These are phyloP conservation scores for Podiceps cristatus DNA, from an alignment of 2,113 vertebrate species.

Conservation along the genomic window DNA sequence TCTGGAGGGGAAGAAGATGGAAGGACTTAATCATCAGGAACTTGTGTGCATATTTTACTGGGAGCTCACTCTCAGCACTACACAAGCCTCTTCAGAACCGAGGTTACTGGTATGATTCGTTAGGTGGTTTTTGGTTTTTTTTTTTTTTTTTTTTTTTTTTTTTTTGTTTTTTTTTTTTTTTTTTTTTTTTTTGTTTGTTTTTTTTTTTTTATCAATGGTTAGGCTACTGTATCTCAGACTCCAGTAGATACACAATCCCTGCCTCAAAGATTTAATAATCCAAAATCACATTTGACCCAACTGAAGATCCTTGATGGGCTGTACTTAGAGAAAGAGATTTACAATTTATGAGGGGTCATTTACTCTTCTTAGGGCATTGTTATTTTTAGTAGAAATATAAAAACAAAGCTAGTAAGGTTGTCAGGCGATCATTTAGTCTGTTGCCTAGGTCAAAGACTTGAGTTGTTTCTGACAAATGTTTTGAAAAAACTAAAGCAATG, in stretches of 20 bases:
- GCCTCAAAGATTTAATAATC: not conserved
- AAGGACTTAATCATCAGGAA: not conserved
- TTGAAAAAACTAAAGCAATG: not conserved
- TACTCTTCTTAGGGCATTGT: not conserved
- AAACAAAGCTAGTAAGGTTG: not conserved
- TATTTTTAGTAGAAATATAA: not conserved
- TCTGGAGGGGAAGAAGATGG: not conserved
- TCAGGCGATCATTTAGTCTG: not conserved
- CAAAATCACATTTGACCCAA: not conserved
- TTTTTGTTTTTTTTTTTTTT: not conserved
- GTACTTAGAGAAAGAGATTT: not conserved
- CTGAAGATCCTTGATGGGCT: not conserved
- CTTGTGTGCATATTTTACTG: not conserved
- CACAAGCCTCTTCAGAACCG: not conserved
- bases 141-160: too few relatives aligned
- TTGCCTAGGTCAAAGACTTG: not conserved
- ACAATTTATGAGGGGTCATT: not conserved
- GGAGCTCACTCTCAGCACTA: not conserved
- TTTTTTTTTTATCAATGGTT: not conserved
- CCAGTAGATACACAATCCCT: not conserved
- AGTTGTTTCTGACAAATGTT: not conserved
- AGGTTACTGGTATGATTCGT: not conserved
- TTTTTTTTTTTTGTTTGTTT: too few relatives aligned
- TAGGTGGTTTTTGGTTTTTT: not conserved
- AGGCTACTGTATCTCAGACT: not conserved